These are phyloP conservation scores for Adelosebastes latens DNA, from an alignment of 2,797 vertebrate species.

Conservation along the genomic window DNA sequence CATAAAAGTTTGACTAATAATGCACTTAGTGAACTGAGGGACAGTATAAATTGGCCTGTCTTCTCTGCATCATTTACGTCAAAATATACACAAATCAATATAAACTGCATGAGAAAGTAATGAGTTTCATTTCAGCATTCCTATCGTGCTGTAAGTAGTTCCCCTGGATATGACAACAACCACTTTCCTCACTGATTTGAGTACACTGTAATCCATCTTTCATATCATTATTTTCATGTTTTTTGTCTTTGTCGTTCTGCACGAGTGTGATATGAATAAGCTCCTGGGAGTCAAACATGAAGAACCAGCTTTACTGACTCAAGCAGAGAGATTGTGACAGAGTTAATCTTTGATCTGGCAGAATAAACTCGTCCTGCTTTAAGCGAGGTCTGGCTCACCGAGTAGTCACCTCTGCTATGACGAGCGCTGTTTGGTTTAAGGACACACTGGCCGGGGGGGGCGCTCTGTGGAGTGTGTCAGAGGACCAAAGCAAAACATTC, in stretches of 20 bases:
- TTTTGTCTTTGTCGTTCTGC: slow-evolving; percentile 23
- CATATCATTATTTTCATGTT: background rate
- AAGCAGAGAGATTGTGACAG: slow-evolving; percentile 47
- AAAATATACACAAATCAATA: background rate
- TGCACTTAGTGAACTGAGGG: background rate
- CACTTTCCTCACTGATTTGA: background rate
- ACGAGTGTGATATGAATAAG: slow-evolving; percentile 31
- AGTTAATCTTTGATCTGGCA: slow-evolving; percentile 42
- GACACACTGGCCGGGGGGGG: slow-evolving; percentile 16
- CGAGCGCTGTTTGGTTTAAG: slow-evolving; percentile 51
- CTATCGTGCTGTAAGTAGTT: background rate
- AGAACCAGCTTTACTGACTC: slow-evolving; percentile 56
- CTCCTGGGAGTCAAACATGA: slow-evolving; percentile 55
- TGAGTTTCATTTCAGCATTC: background rate
- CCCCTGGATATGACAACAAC: background rate
- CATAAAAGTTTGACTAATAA: background rate
- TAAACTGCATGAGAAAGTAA: background rate
- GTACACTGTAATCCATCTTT: background rate
- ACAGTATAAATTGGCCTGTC: background rate
- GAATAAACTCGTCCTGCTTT: slow-evolving; percentile 40
- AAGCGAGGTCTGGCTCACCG: slow-evolving; percentile 44
- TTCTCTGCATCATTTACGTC: background rate
- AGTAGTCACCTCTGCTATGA: slow-evolving; percentile 66
- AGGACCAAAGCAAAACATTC: slow-evolving; percentile 70
- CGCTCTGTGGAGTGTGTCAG: slow-evolving; percentile 60